These are phyloP conservation scores for Jaculus jaculus DNA, from an alignment of 2,113 vertebrate genomes.

Conservation along the genomic window DNA sequence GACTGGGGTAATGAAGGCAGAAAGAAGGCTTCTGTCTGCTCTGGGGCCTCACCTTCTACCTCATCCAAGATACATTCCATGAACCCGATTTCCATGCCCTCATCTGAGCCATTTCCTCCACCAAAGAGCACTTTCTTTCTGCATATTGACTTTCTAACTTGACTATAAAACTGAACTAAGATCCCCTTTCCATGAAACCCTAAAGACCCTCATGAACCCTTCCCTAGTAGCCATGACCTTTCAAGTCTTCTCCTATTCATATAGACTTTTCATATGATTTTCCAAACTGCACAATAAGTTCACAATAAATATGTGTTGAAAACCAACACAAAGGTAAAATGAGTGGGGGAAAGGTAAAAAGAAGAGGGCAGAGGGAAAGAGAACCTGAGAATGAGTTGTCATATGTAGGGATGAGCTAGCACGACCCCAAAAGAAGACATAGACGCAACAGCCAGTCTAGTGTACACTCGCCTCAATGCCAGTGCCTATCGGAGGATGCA, in stretches of 20 bases:
- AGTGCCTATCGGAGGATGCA: not conserved
- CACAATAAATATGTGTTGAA: conserved; percentile 29
- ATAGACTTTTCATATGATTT: not conserved
- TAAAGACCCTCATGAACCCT: not conserved
- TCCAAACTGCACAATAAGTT: not conserved
- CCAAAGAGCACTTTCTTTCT: not conserved
- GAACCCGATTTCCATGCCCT: not conserved
- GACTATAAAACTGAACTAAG: too few relatives aligned
- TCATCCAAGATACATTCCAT: not conserved
- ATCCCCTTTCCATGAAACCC: not conserved
- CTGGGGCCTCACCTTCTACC: not conserved
- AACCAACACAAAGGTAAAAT: not conserved
- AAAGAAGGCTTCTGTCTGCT: not conserved
- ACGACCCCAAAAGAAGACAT: not conserved
- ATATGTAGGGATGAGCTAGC: not conserved
- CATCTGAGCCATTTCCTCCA: not conserved
- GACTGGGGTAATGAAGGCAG: not conserved
- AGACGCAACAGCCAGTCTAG: not conserved
- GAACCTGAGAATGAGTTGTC: not conserved
- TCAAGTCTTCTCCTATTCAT: not conserved
- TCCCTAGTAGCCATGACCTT: not conserved
- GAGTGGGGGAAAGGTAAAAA: not conserved
- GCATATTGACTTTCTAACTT: not conserved
- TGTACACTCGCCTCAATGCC: not conserved
- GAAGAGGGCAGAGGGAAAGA: not conserved